Percentiles rank a stretch among this genome's conserved stretches.
Evolutionary conservation across 2,113 vertebrate species (phyloP).

Genomic region (Cryptotis parvus): DNA sequence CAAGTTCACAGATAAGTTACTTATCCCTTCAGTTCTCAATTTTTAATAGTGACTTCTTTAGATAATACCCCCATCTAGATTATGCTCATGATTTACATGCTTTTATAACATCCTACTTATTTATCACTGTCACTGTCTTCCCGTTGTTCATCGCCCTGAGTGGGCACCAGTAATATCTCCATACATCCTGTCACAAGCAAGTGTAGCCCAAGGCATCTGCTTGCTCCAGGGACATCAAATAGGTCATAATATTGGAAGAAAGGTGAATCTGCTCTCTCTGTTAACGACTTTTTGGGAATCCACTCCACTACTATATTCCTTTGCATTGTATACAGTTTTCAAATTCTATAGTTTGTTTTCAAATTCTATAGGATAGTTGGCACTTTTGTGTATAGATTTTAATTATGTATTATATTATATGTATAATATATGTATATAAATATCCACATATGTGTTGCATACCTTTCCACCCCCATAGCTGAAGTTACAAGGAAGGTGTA

Average conservation of each 20-base stretch:
- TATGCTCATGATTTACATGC: background rate
- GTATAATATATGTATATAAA: too few species aligned
- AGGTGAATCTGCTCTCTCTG: too few species aligned
- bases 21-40: conserved; percentile 24
- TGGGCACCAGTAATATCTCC: too few species aligned
- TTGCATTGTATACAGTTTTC: too few species aligned
- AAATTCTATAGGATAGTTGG: conserved; percentile 15
- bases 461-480: background rate
- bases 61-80: background rate
- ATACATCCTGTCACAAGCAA: too few species aligned
- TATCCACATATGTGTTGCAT: background rate
- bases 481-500: background rate
- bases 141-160: too few species aligned
- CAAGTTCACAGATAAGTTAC: background rate
- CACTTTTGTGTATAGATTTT: background rate
- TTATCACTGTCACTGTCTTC: background rate
- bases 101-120: background rate
- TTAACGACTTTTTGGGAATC: too few species aligned
- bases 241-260: too few species aligned
- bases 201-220: too few species aligned
- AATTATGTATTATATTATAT: background rate
- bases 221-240: too few species aligned
- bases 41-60: conserved; percentile 51
- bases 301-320: too few species aligned
- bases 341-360: background rate